Evolutionary conservation across 2,113 vertebrate genomes (phyloP).

Genomic region (Halichoerus grypus): DNA sequence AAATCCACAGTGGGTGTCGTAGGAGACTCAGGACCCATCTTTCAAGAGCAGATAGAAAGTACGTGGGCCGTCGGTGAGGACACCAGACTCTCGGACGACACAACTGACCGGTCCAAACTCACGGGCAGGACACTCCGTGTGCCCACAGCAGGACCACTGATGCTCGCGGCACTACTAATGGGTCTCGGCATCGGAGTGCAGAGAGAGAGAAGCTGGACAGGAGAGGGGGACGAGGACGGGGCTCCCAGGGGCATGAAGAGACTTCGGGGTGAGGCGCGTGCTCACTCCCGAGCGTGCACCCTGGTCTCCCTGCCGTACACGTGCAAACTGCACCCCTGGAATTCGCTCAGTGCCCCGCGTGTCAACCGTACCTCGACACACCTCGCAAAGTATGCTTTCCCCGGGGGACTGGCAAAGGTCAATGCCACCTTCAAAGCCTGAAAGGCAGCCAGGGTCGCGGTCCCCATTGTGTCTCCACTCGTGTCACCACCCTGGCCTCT

Average conservation of each 20-base stretch:
- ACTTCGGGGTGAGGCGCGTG: background rate
- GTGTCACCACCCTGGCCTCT: too few relatives aligned
- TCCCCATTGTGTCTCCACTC: too few relatives aligned
- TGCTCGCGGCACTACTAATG: background rate
- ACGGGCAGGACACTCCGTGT: background rate
- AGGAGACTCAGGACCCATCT: background rate
- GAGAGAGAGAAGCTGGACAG: background rate
- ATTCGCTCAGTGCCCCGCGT: background rate
- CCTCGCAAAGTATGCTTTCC: too few relatives aligned
- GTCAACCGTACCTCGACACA: too few relatives aligned
- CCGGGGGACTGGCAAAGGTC: too few relatives aligned
- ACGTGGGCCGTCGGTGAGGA: background rate
- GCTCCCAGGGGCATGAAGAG: too few relatives aligned
- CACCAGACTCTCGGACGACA: background rate
- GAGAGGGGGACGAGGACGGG: background rate
- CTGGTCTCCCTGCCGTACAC: background rate
- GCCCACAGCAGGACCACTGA: background rate
- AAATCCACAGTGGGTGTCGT: rapidly evolving
- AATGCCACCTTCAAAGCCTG: too few relatives aligned
- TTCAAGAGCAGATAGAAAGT: background rate
- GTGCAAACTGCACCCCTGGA: background rate
- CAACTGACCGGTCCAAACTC: rapidly evolving
- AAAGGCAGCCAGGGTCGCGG: too few relatives aligned
- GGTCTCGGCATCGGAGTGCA: background rate
- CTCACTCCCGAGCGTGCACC: background rate